Evolutionary conservation across 2,113 vertebrate species (phyloP), one percentile per base, ranked within the genome.

Genomic region (Strigops habroptila): DNA sequence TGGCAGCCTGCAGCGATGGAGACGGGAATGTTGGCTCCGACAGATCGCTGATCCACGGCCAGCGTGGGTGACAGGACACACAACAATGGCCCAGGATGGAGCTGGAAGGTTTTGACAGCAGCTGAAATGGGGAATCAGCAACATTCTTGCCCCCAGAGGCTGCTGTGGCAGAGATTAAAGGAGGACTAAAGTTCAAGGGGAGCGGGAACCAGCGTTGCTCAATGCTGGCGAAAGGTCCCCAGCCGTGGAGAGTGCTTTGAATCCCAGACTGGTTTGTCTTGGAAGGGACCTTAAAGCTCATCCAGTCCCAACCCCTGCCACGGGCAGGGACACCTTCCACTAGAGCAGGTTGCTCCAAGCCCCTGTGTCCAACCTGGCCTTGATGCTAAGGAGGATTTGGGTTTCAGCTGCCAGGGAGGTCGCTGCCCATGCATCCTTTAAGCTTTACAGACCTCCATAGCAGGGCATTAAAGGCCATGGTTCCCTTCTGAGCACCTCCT

Each of bases 101-200:
- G 87, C 64, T 8, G 79, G 18, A 43, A 82, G 43, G 67, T 69
- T 88, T 41, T 37, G 53, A 77, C 21, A 39, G 24, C 3, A 3
- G 67, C 22, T 63, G 4, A 49, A 41, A 63, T 10, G 3, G 2
- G 71, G 68, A 93, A 91, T 37, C 69, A 81, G 91, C 82, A 90
- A 35, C 5, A 10, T 59, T 90, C 91, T 31, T 74, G 39, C 27
- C 76, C 77, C 88, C 7, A 60, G 88, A 75, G 90, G 73, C 78
- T 70, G 9, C 73, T 8, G 62, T 86, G 94, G 86, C 88, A 60
- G 2, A 9, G 80, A 86, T 90, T 57, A 93, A 86, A 94, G 76
- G 37, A 88, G 93, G 69, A 51, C 51, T 80, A 96, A 96, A 93
- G 96, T 96, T 97, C 94, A 77, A 75, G 89, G 64, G 22, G 53